Evolutionary conservation across 2,888 invertebrate species (phyloP).

Genomic region (Argyra leucocephala): DNA sequence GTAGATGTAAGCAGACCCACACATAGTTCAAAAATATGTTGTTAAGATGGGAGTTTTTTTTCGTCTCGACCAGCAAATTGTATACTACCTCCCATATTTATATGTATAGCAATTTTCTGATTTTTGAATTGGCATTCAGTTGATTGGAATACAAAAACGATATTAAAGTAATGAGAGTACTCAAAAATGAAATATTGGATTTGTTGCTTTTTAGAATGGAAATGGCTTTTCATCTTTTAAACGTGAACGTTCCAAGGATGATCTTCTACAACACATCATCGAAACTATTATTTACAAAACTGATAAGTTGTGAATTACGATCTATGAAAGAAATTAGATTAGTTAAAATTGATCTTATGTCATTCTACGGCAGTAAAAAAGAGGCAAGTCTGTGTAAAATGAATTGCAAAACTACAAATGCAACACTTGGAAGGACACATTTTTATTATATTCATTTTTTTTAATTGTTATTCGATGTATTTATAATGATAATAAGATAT

Average conservation of each 20-base stretch:
- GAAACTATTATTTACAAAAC: too few relatives aligned
- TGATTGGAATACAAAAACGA: slow-evolving; percentile 7
- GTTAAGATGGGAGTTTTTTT: too few relatives aligned
- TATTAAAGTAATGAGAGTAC: too few relatives aligned
- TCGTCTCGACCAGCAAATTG: too few relatives aligned
- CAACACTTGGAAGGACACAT: neutral
- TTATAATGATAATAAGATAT: too few relatives aligned
- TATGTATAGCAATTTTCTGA: neutral
- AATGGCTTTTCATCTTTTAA: neutral
- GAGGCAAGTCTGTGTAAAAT: neutral
- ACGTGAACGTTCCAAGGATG: neutral
- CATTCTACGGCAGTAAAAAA: neutral
- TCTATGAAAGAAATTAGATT: neutral
- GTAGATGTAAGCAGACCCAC: too few relatives aligned
- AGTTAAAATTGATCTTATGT: neutral
- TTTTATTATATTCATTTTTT: too few relatives aligned
- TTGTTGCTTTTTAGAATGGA: neutral
- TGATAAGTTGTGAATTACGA: too few relatives aligned
- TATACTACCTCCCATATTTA: too few relatives aligned
- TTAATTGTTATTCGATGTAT: too few relatives aligned
- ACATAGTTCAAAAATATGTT: too few relatives aligned
- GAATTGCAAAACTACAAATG: neutral
- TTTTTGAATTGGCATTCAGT: slow-evolving; percentile 4
- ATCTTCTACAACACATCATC: neutral
- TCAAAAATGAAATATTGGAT: neutral